Percentiles rank a stretch among this genome's conserved stretches.
Conservation (phyloP, 2,888 invertebrate species). For the Odontocerum albicorne region DNA sequence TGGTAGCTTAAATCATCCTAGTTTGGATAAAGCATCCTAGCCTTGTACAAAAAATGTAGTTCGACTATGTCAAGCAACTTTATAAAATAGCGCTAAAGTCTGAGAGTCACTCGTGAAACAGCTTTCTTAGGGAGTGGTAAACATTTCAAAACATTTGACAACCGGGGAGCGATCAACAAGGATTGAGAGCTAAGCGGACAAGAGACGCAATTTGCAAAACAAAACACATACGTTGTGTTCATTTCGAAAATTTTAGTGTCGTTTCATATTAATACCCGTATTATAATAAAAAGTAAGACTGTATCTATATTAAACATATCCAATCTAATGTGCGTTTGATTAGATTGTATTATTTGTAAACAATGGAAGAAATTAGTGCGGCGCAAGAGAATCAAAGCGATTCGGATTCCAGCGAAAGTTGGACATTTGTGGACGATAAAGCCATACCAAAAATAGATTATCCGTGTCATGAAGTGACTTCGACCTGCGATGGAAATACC, state of each 20-base stretch:
- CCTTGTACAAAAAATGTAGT: too few relatives aligned
- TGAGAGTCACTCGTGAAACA: too few relatives aligned
- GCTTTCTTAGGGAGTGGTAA: too few relatives aligned
- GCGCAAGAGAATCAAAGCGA: slow-evolving; percentile 43
- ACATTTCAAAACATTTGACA: slow-evolving; percentile 3
- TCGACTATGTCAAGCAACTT: too few relatives aligned
- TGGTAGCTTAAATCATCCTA: too few relatives aligned
- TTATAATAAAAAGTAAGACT: too few relatives aligned
- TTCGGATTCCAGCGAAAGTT: slow-evolving; percentile 58
- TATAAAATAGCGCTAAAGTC: too few relatives aligned
- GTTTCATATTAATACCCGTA: too few relatives aligned
- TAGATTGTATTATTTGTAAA: background rate
- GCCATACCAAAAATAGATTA: slow-evolving; percentile 39
- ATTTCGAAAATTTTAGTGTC: slow-evolving; percentile 2
- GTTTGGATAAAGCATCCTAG: too few relatives aligned
- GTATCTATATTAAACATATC: background rate
- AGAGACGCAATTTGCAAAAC: slow-evolving; percentile 12
- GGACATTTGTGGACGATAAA: slow-evolving; percentile 52
- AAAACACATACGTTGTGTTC: slow-evolving; percentile 7
- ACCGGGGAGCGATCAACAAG: background rate
- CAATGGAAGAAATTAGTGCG: slow-evolving; percentile 15
- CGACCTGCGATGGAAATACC: slow-evolving; percentile 39
- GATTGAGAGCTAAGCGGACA: background rate
- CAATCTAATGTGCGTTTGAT: background rate
- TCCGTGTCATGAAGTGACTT: slow-evolving; percentile 7